phyloP scores from a whole-genome alignment of 2,113 vertebrate species.

The Clinocottus analis region DNA sequence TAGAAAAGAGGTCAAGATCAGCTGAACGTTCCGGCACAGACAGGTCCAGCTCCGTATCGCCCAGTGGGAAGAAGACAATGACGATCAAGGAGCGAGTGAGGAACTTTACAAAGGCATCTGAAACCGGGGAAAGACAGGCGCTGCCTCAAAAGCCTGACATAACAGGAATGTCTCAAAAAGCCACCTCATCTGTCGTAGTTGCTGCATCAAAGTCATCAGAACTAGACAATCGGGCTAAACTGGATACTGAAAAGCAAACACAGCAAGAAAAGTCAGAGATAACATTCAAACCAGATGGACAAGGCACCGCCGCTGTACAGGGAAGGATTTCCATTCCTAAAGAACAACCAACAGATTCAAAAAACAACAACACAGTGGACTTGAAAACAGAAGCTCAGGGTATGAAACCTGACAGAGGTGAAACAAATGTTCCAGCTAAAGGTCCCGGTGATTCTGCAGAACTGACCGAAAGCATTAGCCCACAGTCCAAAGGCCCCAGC shows the following conservation, averaged over 20 bases:
- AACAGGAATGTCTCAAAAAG: constrained; percentile 49
- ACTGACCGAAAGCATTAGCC: constrained; percentile 13
- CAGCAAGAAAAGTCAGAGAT: constrained; percentile 31
- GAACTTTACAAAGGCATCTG: constrained; percentile 47
- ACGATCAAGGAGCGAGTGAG: constrained; percentile 63
- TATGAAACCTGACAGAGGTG: background rate
- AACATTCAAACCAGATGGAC: constrained; percentile 59
- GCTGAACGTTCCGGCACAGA: constrained; percentile 13
- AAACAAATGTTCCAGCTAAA: constrained; percentile 21
- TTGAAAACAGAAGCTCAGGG: constrained; percentile 22
- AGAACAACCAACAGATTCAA: constrained; percentile 23
- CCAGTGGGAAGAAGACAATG: constrained; percentile 27
- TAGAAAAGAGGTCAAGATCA: constrained; percentile 63
- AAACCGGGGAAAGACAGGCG: background rate
- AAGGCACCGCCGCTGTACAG: constrained; percentile 12
- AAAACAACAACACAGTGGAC: constrained; percentile 22
- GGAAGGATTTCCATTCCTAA: constrained; percentile 21
- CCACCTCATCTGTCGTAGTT: background rate
- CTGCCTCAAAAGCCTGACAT: constrained; percentile 30
- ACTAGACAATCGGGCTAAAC: constrained; percentile 72
- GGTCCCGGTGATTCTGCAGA: constrained; percentile 18
- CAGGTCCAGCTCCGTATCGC: constrained; percentile 40
- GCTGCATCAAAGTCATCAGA: constrained; percentile 30
- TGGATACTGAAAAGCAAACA: constrained; percentile 43
- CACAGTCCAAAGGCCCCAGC: constrained; percentile 45